A percentile compares a stretch with the other conserved stretches of the same genome.
These are phyloP conservation scores for Etheostoma spectabile DNA, from an alignment of 2,113 vertebrate genomes.

Conservation along the genomic window DNA sequence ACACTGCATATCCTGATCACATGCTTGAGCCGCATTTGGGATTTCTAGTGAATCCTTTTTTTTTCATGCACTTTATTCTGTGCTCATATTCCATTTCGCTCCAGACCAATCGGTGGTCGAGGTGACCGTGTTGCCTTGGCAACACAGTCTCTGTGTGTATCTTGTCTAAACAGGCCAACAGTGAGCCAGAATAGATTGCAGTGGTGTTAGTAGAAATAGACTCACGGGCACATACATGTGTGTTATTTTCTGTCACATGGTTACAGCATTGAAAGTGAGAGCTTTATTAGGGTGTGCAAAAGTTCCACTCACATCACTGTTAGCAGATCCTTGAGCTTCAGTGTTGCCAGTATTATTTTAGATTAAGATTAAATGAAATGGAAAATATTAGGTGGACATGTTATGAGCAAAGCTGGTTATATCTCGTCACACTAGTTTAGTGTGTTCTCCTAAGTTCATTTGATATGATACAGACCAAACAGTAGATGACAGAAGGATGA, in stretches of 20 bases:
- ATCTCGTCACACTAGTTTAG: not conserved
- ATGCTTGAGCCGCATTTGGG: not conserved
- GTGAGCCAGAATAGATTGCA: slow-evolving; percentile 10
- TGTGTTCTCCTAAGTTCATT: too few species aligned
- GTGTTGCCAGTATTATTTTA: not conserved
- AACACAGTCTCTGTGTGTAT: slow-evolving; percentile 18
- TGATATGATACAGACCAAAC: not conserved
- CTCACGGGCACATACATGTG: not conserved
- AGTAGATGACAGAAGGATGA: not conserved
- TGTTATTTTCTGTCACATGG: slow-evolving; percentile 21
- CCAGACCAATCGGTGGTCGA: not conserved
- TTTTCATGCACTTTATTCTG: not conserved
- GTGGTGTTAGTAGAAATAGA: slow-evolving; percentile 3
- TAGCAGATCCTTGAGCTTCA: not conserved
- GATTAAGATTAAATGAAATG: not conserved
- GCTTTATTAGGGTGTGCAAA: not conserved
- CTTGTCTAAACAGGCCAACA: slow-evolving; percentile 12
- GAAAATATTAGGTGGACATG: not conserved
- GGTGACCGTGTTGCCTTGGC: slow-evolving; percentile 49
- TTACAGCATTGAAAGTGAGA: not conserved
- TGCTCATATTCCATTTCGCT: not conserved
- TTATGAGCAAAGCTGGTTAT: not conserved
- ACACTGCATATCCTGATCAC: not conserved
- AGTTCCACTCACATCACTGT: not conserved
- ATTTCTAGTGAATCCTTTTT: not conserved